These are phyloP conservation scores for Turdus rufiventris DNA, from an alignment of 2,113 vertebrate genomes.

Conservation along the genomic window DNA sequence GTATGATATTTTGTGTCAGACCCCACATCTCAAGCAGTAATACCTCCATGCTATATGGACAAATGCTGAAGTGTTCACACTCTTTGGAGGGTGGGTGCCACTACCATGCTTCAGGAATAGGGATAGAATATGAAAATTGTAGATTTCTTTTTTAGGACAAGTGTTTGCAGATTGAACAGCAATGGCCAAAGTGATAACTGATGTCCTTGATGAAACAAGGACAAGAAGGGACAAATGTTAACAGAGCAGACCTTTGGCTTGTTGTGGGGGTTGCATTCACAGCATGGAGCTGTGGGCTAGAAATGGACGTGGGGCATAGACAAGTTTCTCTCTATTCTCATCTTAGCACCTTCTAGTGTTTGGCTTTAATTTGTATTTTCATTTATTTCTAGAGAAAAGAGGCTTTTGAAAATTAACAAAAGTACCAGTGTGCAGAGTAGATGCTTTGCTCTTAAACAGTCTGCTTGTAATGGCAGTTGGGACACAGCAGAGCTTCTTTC, in stretches of 20 bases:
- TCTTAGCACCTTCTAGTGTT: background rate
- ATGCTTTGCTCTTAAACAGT: background rate
- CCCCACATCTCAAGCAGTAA: background rate
- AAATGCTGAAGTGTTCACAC: background rate
- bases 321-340: background rate
- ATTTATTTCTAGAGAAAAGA: background rate
- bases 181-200: background rate
- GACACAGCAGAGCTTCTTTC: background rate
- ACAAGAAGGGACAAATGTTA: background rate
- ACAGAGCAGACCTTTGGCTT: background rate
- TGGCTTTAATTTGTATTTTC: background rate
- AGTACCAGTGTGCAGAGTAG: background rate
- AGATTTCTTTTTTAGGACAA: background rate
- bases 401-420: background rate
- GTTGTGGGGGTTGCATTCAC: background rate
- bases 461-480: background rate
- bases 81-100: background rate
- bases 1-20: background rate
- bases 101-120: background rate
- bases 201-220: accelerated
- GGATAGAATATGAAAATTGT: background rate
- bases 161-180: background rate
- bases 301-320: background rate
- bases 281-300: background rate
- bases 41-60: background rate